Evolutionary conservation across 2,797 vertebrate species (phyloP).

Genomic region (Rhincodon typus): DNA sequence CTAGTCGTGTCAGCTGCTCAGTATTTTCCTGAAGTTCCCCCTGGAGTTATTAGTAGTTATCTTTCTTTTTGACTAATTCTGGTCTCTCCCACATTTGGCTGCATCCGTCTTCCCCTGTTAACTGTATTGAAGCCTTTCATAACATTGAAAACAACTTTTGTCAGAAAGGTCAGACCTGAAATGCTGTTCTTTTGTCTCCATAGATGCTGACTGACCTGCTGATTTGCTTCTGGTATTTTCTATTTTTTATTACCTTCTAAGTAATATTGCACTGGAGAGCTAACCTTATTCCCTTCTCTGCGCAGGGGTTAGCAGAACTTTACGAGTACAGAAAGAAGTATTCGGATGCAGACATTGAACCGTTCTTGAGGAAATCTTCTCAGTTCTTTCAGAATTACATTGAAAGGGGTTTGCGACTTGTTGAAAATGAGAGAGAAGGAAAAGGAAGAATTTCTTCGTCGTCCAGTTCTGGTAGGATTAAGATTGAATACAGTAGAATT

Average conservation of each 20-base stretch:
- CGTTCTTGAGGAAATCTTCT: conserved; percentile 89
- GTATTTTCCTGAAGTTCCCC: not conserved
- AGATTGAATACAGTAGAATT: not conserved
- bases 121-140: not conserved
- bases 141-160: not conserved
- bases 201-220: no score
- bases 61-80: not conserved
- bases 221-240: not conserved
- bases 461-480: conserved; percentile 66
- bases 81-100: not conserved
- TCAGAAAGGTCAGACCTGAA: not conserved
- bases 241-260: not conserved
- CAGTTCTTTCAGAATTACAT: conserved; percentile 99
- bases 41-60: not conserved
- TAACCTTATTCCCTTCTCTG: not conserved
- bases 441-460: conserved; percentile 71
- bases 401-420: conserved; percentile 89
- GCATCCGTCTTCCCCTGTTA: not conserved
- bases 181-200: no score
- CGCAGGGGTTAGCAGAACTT: conserved; percentile 84
- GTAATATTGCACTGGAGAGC: no score
- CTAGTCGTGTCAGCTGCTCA: not conserved
- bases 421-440: conserved; percentile 87
- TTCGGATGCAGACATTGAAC: conserved; percentile 87
- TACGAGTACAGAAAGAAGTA: conserved; percentile 98